These are phyloP conservation scores for Pollenia angustigena DNA, from an alignment of 2,888 invertebrate species.

Conservation along the genomic window DNA sequence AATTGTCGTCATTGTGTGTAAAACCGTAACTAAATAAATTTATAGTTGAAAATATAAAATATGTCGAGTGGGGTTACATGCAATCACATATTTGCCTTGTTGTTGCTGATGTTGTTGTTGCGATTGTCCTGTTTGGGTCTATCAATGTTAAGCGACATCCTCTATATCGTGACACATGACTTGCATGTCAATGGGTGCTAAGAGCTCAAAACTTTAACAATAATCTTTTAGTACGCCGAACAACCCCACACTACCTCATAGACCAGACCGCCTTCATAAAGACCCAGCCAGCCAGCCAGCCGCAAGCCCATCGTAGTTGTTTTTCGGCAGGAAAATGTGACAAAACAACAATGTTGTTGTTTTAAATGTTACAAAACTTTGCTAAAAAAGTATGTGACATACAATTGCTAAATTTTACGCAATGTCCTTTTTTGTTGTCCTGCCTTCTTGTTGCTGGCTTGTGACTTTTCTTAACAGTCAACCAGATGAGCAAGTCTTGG, in stretches of 20 bases:
- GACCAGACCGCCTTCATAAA: slow-evolving; percentile 9
- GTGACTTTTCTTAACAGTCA: slow-evolving; percentile 58
- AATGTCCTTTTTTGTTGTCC: slow-evolving; percentile 70
- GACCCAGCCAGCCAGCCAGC: too few species aligned
- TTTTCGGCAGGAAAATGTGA: slow-evolving; percentile 61
- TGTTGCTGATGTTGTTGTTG: slow-evolving; percentile 41
- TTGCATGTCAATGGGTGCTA: slow-evolving; percentile 80
- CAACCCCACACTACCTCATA: slow-evolving; percentile 26
- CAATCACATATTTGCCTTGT: slow-evolving; percentile 57
- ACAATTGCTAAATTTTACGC: slow-evolving; percentile 64
- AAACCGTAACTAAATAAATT: slow-evolving; percentile 77
- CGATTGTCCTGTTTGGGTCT: slow-evolving; percentile 74
- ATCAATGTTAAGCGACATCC: slow-evolving; percentile 81
- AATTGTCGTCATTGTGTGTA: slow-evolving; percentile 65
- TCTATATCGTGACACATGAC: slow-evolving; percentile 79
- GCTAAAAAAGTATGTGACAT: slow-evolving; percentile 74
- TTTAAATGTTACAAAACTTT: slow-evolving; percentile 81
- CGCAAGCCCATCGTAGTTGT: not conserved
- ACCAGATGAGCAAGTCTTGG: slow-evolving; percentile 29
- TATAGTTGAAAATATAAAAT: slow-evolving; percentile 77
- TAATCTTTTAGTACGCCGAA: slow-evolving; percentile 68
- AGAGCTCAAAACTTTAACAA: slow-evolving; percentile 74
- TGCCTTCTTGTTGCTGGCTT: slow-evolving; percentile 72
- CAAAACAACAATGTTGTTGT: slow-evolving; percentile 79
- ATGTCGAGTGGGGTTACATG: slow-evolving; percentile 73